Percentiles rank a stretch among this genome's conserved stretches.
Conservation (phyloP, 2,888 invertebrate genomes). For the Ormyrus nitidulus region DNA sequence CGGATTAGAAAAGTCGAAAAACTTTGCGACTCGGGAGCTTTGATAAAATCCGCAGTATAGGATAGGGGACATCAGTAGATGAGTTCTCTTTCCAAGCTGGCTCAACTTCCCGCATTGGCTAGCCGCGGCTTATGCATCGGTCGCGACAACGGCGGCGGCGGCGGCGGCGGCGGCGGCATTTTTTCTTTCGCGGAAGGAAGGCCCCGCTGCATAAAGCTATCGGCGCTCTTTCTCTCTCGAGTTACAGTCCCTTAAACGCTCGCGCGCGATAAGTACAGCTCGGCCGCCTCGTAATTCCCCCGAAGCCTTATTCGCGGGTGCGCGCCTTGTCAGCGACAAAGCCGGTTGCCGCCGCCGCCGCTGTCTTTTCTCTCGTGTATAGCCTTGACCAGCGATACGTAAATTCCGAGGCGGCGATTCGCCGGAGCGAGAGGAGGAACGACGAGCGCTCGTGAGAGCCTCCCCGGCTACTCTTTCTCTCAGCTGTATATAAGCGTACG, state of each 20-base stretch:
- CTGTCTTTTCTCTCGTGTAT: slow-evolving; percentile 16
- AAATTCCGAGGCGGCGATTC: slow-evolving; percentile 60
- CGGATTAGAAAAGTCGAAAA: too few relatives aligned
- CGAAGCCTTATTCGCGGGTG: slow-evolving; percentile 12
- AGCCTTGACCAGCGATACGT: slow-evolving; percentile 63
- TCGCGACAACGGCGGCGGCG: too few relatives aligned
- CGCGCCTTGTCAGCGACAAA: slow-evolving; percentile 48
- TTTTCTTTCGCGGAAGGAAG: neutral
- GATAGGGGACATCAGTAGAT: too few relatives aligned
- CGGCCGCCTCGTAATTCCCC: slow-evolving; percentile 28
- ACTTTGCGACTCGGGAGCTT: too few relatives aligned
- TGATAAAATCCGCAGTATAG: too few relatives aligned
- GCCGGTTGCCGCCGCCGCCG: slow-evolving; percentile 8
- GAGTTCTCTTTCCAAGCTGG: too few relatives aligned
- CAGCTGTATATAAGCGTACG: neutral
- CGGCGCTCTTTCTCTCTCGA: slow-evolving; percentile 5
- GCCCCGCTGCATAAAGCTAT: slow-evolving; percentile 44
- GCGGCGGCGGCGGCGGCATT: too few relatives aligned
- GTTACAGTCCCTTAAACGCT: slow-evolving; percentile 43
- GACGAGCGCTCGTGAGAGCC: slow-evolving; percentile 46
- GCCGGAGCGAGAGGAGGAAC: neutral
- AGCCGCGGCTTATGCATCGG: too few relatives aligned
- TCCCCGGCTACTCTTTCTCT: slow-evolving; percentile 48
- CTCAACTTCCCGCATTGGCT: too few relatives aligned
- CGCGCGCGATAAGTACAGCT: slow-evolving; percentile 24